Percentiles rank a stretch among this genome's conserved stretches.
These are phyloP conservation scores for Chamaea fasciata DNA, from an alignment of 2,113 vertebrate genomes.

Conservation along the genomic window DNA sequence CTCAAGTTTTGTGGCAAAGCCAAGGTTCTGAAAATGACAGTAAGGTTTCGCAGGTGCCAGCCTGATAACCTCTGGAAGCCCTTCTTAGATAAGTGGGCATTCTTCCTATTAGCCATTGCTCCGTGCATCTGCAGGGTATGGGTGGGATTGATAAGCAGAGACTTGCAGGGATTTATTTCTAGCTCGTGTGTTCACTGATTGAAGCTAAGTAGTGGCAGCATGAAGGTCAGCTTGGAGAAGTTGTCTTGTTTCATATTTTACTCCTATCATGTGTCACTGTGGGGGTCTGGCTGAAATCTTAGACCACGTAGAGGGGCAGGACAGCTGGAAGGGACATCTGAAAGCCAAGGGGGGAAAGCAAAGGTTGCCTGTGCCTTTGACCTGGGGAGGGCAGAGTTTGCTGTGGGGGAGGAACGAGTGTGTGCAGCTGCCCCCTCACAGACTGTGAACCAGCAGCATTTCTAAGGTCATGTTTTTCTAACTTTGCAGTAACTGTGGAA, in stretches of 20 bases:
- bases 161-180: slow-evolving; percentile 29
- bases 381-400: not conserved
- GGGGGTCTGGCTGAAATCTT: not conserved
- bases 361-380: not conserved
- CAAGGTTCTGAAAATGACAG: not conserved
- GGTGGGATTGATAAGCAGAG: not conserved
- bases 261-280: not conserved
- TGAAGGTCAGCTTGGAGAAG: not conserved
- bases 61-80: not conserved
- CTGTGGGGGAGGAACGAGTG: not conserved
- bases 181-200: not conserved
- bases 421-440: not conserved
- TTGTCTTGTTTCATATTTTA: not conserved
- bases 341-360: not conserved
- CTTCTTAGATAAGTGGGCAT: not conserved
- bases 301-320: not conserved
- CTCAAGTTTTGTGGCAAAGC: not conserved
- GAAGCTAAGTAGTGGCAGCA: not conserved
- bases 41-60: not conserved
- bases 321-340: not conserved
- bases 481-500: not conserved
- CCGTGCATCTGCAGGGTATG: not conserved
- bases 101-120: not conserved
- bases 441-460: not conserved
- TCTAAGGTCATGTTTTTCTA: not conserved